phyloP scores from a whole-genome alignment of 2,797 vertebrate genomes.

The Xerus rutilus region DNA sequence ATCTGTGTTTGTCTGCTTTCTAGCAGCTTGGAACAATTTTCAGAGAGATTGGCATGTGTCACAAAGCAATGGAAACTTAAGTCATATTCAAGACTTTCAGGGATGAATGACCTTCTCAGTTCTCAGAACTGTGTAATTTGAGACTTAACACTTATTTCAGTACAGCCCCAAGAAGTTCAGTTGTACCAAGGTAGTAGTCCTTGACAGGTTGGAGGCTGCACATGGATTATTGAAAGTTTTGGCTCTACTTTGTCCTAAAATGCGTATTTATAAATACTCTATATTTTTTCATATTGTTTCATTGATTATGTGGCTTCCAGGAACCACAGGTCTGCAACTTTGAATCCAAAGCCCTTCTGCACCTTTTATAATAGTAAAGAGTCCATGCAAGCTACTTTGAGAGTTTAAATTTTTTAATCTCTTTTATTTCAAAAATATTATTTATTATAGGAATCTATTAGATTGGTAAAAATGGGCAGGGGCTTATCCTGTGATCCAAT shows the following conservation, averaged over 20 bases:
- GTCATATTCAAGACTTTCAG: background rate
- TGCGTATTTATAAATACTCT: background rate
- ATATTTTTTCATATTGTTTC: background rate
- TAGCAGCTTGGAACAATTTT: background rate
- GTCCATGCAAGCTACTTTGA: background rate
- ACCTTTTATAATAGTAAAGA: background rate
- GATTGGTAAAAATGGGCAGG: background rate
- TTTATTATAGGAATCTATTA: background rate
- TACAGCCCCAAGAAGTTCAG: background rate
- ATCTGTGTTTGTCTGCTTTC: background rate
- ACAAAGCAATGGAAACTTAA: constrained; percentile 5
- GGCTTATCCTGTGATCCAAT: background rate
- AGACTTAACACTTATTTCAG: background rate
- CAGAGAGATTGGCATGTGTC: background rate
- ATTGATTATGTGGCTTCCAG: background rate
- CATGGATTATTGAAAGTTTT: background rate
- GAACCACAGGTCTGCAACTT: background rate
- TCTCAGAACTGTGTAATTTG: background rate
- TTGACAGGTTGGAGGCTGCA: background rate
- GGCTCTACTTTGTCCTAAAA: background rate
- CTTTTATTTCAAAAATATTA: constrained; percentile 16
- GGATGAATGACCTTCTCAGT: background rate
- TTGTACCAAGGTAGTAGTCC: background rate
- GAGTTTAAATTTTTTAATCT: background rate
- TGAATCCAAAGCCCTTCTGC: background rate